These are phyloP conservation scores for Drosophila burlai DNA, from an alignment of 1,140 invertebrate species.

Conservation along the genomic window DNA sequence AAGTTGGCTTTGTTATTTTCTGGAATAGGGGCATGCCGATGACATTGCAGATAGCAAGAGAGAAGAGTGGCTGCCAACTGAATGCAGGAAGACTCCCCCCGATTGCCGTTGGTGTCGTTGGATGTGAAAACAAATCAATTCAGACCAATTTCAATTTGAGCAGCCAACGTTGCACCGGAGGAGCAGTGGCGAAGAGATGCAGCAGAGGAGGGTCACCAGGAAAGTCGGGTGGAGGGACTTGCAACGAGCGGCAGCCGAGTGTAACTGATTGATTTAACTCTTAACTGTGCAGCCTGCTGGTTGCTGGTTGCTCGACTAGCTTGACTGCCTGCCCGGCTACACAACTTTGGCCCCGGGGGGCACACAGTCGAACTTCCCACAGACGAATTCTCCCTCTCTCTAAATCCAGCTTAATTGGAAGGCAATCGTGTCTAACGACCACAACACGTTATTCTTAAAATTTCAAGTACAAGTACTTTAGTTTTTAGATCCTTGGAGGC, in stretches of 20 bases:
- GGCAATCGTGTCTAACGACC: constrained; percentile 7
- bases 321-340: constrained; percentile 34
- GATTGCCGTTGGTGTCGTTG: constrained; percentile 33
- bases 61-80: constrained; percentile 27
- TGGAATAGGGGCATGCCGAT: constrained; percentile 35
- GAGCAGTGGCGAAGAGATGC: neutral
- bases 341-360: constrained; percentile 30
- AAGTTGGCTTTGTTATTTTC: constrained; percentile 24
- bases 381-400: neutral
- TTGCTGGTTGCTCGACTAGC: constrained; percentile 39
- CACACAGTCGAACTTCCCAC: constrained; percentile 7
- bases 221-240: neutral
- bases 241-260: constrained; percentile 38
- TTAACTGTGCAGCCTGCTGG: constrained; percentile 51
- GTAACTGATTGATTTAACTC: constrained; percentile 65
- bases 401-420: neutral
- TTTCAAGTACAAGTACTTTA: constrained; percentile 4
- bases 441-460: neutral
- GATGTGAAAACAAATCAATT: constrained; percentile 61
- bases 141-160: constrained; percentile 53
- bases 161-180: constrained; percentile 18
- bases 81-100: constrained; percentile 20
- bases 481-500: neutral
- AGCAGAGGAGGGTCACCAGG: neutral
- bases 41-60: constrained; percentile 43